Conservation (phyloP, 92 coral and sea anemone species). For the Metridium senile region DNA sequence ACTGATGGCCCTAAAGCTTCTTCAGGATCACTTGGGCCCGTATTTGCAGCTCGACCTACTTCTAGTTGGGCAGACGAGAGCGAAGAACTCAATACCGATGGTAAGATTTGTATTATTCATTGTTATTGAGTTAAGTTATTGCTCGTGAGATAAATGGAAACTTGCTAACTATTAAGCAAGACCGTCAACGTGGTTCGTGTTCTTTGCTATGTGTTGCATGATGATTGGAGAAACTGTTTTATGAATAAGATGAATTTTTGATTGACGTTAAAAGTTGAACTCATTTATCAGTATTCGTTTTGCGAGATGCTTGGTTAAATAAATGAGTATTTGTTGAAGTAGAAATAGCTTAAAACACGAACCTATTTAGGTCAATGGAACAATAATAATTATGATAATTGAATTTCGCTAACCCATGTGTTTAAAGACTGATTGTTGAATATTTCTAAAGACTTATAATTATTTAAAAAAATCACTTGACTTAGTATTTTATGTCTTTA, state of each 20-base stretch:
- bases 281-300: background rate
- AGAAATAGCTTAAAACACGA: background rate
- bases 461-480: no score
- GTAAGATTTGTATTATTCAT: constrained; percentile 35
- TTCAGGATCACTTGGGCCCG: constrained; percentile 63
- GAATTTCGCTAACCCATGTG: background rate
- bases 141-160: no score
- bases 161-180: background rate
- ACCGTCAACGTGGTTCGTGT: constrained; percentile 7
- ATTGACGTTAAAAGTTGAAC: constrained; percentile 15
- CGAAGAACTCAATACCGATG: constrained; percentile 83
- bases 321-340: no score
- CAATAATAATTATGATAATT: background rate
- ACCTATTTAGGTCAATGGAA: background rate
- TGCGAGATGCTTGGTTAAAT: background rate
- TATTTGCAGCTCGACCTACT: constrained; percentile 61
- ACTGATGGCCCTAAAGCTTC: constrained; percentile 65
- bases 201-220: constrained; percentile 10
- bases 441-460: no score
- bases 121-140: background rate
- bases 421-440: no score
- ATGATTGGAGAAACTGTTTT: constrained; percentile 39
- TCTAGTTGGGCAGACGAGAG: constrained; percentile 99
- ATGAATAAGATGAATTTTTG: constrained; percentile 20
- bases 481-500: no score